A percentile compares a stretch with the other conserved stretches of the same genome.
These are phyloP conservation scores for Phorcus lineatus DNA, from an alignment of 2,888 invertebrate genomes.

Conservation along the genomic window DNA sequence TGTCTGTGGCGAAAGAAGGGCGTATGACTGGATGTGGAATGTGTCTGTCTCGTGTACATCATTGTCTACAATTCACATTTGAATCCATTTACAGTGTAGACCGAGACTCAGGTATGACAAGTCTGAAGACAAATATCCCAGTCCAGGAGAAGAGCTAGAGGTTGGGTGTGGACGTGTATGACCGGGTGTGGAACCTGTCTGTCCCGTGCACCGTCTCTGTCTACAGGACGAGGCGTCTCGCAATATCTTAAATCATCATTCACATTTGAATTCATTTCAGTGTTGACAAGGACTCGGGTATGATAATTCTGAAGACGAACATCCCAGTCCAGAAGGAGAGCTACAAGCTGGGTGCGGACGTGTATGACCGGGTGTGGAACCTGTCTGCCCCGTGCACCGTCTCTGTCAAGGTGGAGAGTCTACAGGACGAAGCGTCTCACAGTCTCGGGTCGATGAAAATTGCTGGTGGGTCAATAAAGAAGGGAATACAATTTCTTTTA, in stretches of 20 bases:
- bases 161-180: slow-evolving; percentile 88
- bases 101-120: slow-evolving; percentile 94
- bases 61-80: no score
- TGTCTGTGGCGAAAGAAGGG: slow-evolving; percentile 80
- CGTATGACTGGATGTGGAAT: slow-evolving; percentile 82
- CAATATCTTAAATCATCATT: slow-evolving; percentile 83
- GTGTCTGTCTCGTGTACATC: slow-evolving; percentile 98
- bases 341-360: slow-evolving; percentile 86
- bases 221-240: slow-evolving; percentile 96
- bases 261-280: slow-evolving; percentile 74
- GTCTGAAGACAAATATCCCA: slow-evolving; percentile 93
- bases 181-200: slow-evolving; percentile 82
- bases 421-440: slow-evolving; percentile 94
- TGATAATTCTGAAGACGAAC: slow-evolving; percentile 95
- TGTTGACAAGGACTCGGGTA: slow-evolving; percentile 92
- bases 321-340: slow-evolving; percentile 83
- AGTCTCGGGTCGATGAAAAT: slow-evolving; percentile 91
- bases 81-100: no score
- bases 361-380: slow-evolving; percentile 83
- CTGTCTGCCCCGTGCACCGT: slow-evolving; percentile 98
- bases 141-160: slow-evolving; percentile 82
- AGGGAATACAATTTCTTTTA: no score
- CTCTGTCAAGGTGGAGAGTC: slow-evolving; percentile 93
- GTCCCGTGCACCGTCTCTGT: slow-evolving; percentile 97
- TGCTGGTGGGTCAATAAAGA: no score